phyloP scores from a whole-genome alignment of 2,888 invertebrate species.

The Xanthorhoe designata region DNA sequence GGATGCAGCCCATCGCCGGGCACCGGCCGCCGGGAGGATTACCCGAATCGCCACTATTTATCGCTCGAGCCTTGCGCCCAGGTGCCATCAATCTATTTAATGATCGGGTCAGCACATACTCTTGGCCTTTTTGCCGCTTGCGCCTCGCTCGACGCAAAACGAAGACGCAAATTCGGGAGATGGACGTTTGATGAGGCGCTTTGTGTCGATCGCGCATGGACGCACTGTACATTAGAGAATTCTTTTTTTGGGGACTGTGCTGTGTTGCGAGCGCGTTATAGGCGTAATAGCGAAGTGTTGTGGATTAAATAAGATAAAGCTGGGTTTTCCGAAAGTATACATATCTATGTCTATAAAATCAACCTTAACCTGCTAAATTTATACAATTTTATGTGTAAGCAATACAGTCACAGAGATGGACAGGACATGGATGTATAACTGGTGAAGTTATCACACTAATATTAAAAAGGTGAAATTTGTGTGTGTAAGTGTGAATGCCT shows the following conservation, averaged over 20 bases:
- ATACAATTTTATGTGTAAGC: too few species aligned
- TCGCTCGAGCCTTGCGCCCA: conserved; percentile 84
- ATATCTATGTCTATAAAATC: too few species aligned
- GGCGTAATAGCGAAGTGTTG: too few species aligned
- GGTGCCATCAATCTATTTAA: conserved; percentile 86
- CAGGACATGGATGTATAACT: not conserved
- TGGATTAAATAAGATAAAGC: not conserved
- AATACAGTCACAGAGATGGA: too few species aligned
- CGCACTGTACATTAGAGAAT: conserved; percentile 60
- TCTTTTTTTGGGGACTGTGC: conserved; percentile 7
- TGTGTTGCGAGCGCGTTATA: conserved; percentile 3
- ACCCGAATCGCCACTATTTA: conserved; percentile 86
- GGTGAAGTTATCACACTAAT: too few species aligned
- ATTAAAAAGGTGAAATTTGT: too few species aligned
- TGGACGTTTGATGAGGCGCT: conserved; percentile 85
- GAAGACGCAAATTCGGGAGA: conserved; percentile 73
- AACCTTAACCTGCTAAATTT: too few species aligned
- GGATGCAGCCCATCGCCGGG: conserved; percentile 83
- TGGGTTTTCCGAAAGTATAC: not conserved
- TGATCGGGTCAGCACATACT: conserved; percentile 85
- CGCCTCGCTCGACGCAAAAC: conserved; percentile 65
- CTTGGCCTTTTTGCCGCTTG: conserved; percentile 78
- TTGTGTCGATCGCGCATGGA: conserved; percentile 76
- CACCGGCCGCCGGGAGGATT: conserved; percentile 80
- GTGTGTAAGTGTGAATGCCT: too few species aligned